Conservation (phyloP, 2,888 invertebrate genomes). For the Congeria kusceri region DNA sequence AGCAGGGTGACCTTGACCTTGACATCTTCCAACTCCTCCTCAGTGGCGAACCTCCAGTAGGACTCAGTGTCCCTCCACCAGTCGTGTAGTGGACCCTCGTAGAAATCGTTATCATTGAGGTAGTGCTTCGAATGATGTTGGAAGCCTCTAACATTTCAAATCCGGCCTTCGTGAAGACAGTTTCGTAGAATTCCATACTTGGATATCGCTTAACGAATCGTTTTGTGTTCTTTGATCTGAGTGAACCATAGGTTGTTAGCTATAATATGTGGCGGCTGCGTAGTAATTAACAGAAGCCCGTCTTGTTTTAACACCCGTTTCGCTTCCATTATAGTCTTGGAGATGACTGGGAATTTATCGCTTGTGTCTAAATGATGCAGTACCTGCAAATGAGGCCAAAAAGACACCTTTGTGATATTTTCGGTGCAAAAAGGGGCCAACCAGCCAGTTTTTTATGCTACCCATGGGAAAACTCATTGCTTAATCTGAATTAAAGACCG, state of each 20-base stretch:
- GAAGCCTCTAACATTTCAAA: neutral
- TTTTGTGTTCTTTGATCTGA: conserved; percentile 7
- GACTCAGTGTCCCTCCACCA: neutral
- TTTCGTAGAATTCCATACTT: neutral
- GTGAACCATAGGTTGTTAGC: conserved; percentile 4
- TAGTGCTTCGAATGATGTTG: neutral
- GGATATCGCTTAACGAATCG: neutral
- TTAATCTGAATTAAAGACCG: too few species aligned
- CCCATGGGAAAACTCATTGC: too few species aligned
- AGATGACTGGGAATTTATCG: neutral
- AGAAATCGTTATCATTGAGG: neutral
- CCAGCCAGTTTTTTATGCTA: too few species aligned
- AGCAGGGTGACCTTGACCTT: neutral
- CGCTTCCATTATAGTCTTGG: neutral
- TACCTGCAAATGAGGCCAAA: neutral
- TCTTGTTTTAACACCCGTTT: neutral
- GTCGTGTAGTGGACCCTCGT: conserved; percentile 13
- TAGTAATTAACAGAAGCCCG: conserved; percentile 5
- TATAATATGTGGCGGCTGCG: neutral
- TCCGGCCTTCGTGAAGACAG: neutral
- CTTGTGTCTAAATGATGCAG: conserved; percentile 17
- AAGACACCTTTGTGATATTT: neutral
- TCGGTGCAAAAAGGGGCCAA: neutral
- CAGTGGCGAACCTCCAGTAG: conserved; percentile 6
- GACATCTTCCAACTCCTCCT: conserved; percentile 5